A percentile compares a stretch with the other conserved stretches of the same genome.
Conservation (phyloP, 2,797 vertebrate genomes). For the Rallus crepitans region DNA sequence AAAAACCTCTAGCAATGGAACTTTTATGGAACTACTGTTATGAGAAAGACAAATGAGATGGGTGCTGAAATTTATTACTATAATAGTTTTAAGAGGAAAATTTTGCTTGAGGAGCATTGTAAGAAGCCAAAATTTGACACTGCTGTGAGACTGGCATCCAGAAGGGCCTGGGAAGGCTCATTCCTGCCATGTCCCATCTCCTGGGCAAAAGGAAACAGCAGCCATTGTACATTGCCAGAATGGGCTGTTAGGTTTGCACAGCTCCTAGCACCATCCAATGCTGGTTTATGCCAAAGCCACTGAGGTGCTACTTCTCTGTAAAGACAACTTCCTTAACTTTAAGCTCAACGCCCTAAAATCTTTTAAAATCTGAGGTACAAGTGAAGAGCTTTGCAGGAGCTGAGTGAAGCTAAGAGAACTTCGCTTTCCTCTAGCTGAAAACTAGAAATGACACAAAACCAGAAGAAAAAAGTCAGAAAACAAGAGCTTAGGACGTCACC, state of each 20-base stretch:
- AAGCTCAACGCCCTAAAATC: background rate
- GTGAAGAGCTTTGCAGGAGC: background rate
- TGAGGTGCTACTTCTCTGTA: background rate
- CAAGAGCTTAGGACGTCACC: background rate
- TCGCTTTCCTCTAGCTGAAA: background rate
- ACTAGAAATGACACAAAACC: background rate
- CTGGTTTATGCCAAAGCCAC: background rate
- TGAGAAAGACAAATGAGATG: background rate
- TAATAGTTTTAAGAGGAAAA: background rate
- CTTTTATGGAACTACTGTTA: background rate
- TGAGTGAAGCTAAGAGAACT: background rate
- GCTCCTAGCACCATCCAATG: background rate
- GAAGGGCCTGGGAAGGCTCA: background rate
- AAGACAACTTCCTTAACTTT: background rate
- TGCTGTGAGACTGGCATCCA: background rate
- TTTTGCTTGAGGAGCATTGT: background rate
- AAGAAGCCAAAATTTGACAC: background rate
- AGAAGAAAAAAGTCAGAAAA: background rate
- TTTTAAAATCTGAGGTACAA: background rate
- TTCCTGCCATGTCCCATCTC: background rate
- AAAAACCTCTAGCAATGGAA: background rate
- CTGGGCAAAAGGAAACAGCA: background rate
- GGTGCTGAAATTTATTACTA: background rate
- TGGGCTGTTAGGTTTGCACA: background rate
- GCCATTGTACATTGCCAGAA: background rate